A percentile compares a stretch with the other conserved stretches of the same genome.
Conservation (phyloP, 2,797 vertebrate genomes). For the Rhinella marina region DNA sequence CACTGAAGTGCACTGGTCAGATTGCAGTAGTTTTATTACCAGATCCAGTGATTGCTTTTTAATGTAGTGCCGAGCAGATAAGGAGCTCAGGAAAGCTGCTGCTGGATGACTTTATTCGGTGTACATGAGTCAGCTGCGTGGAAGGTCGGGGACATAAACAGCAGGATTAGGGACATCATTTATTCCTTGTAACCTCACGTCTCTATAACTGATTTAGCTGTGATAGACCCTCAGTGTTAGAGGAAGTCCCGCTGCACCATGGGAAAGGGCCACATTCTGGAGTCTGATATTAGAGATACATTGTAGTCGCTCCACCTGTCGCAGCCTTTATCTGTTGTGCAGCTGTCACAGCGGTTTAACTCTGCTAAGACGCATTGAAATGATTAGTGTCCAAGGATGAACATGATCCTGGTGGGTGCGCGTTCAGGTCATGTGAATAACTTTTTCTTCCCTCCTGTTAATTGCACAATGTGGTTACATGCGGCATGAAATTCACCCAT, state of each 20-base stretch:
- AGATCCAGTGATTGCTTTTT: background rate
- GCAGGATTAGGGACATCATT: slow-evolving; percentile 23
- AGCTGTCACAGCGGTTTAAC: slow-evolving; percentile 53
- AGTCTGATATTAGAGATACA: background rate
- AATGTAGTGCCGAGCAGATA: slow-evolving; percentile 1
- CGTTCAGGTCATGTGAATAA: background rate
- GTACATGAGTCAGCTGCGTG: slow-evolving; percentile 19
- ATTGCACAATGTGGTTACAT: background rate
- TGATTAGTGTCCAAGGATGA: slow-evolving; percentile 45
- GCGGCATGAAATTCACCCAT: too few relatives aligned
- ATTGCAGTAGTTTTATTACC: background rate
- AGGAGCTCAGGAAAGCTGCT: background rate
- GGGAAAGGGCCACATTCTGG: background rate
- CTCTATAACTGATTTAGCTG: background rate
- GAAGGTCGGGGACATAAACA: slow-evolving; percentile 8
- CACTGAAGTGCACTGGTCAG: background rate
- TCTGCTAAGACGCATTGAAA: slow-evolving; percentile 43
- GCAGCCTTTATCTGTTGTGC: slow-evolving; percentile 40
- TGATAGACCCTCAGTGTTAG: slow-evolving; percentile 1
- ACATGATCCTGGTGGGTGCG: background rate
- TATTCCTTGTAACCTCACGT: slow-evolving; percentile 20
- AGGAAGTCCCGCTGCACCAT: background rate
- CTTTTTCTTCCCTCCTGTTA: background rate
- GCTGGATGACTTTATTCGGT: background rate
- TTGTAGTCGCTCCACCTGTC: slow-evolving; percentile 39